Conservation (phyloP, 2,888 invertebrate genomes). For the Neuroscelio doddi region DNA sequence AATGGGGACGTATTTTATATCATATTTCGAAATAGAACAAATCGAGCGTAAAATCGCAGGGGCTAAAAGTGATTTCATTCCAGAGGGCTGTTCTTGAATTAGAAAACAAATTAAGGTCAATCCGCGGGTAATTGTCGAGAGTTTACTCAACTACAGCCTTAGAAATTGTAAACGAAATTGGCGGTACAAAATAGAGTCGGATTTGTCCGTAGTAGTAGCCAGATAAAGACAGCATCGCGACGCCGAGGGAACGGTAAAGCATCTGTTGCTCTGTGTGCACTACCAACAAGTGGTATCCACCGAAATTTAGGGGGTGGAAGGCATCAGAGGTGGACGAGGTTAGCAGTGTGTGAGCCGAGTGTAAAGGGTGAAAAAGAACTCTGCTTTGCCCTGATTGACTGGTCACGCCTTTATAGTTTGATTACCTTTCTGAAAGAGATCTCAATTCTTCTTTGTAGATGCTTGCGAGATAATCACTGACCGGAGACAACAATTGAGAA, state of each 20-base stretch:
- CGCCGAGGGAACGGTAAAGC: conserved; percentile 47
- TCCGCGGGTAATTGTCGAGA: conserved; percentile 35
- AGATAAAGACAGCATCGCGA: conserved; percentile 23
- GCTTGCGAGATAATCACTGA: conserved; percentile 44
- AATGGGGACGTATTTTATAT: too few relatives aligned
- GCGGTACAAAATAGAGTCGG: conserved; percentile 12
- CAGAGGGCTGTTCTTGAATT: conserved; percentile 22
- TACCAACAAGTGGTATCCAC: conserved; percentile 62
- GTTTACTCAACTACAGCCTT: conserved; percentile 13
- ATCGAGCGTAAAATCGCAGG: too few relatives aligned
- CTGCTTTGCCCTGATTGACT: conserved; percentile 22
- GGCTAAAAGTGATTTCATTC: conserved; percentile 25
- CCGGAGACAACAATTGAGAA: conserved; percentile 25
- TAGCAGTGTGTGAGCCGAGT: conserved; percentile 24
- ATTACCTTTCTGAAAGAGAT: conserved; percentile 56
- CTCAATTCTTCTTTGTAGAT: conserved; percentile 18
- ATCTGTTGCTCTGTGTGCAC: conserved; percentile 60
- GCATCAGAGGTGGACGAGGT: conserved; percentile 27
- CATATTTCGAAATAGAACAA: too few relatives aligned
- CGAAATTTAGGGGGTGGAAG: conserved; percentile 57
- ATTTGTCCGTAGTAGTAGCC: conserved; percentile 14
- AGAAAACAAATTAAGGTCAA: conserved; percentile 40
- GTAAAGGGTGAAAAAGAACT: conserved; percentile 30
- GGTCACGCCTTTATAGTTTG: conserved; percentile 58
- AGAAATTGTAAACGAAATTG: conserved; percentile 12